These are phyloP conservation scores for Ophion slaviceki DNA, from an alignment of 2,888 invertebrate species.

Conservation along the genomic window DNA sequence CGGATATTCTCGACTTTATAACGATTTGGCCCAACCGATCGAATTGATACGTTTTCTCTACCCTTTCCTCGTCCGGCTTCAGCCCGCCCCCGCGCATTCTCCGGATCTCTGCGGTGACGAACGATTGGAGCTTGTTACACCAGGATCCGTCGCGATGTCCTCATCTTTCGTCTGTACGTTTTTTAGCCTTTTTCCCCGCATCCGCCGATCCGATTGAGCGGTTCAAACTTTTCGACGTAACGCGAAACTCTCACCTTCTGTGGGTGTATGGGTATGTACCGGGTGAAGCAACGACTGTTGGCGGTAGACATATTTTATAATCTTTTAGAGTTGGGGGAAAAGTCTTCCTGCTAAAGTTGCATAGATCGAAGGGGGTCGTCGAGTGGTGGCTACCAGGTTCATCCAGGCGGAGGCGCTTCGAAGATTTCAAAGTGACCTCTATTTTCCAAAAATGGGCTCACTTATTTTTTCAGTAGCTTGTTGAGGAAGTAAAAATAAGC, in stretches of 20 bases:
- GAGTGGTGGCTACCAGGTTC: too few relatives aligned
- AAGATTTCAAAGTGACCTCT: too few relatives aligned
- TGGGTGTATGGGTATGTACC: neutral
- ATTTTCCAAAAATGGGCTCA: too few relatives aligned
- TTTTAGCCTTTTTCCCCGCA: neutral
- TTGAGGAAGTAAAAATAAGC: too few relatives aligned
- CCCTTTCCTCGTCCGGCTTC: neutral
- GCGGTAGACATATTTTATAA: too few relatives aligned
- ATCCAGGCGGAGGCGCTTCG: too few relatives aligned
- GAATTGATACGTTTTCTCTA: conserved; percentile 28
- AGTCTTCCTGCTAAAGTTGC: too few relatives aligned
- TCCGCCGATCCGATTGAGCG: conserved; percentile 35
- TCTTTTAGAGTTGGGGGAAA: too few relatives aligned
- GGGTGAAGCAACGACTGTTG: too few relatives aligned
- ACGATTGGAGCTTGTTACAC: neutral
- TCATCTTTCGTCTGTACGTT: conserved; percentile 20
- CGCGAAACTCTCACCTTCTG: conserved; percentile 38
- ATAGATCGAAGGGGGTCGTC: too few relatives aligned
- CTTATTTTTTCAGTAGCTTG: too few relatives aligned
- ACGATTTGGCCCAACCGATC: conserved; percentile 72
- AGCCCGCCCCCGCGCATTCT: neutral
- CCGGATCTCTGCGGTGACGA: conserved; percentile 8
- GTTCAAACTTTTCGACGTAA: conserved; percentile 34
- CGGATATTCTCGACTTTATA: conserved; percentile 78
- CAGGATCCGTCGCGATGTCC: conserved; percentile 13